Percentiles rank a stretch among this genome's conserved stretches.
phyloP scores from a whole-genome alignment of 2,888 invertebrate genomes.

The Alloplasta piceator region DNA sequence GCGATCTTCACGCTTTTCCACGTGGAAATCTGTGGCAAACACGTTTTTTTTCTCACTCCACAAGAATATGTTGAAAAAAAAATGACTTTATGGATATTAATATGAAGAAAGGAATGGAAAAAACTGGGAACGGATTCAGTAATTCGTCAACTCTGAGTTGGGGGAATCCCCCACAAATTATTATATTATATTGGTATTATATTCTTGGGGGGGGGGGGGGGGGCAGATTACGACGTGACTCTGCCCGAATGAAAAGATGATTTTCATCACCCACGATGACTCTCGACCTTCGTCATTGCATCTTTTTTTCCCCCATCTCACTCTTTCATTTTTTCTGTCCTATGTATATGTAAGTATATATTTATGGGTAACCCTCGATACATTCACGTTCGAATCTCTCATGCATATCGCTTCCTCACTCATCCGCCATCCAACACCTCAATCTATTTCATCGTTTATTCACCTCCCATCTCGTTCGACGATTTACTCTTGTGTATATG shows the following conservation, averaged over 20 bases:
- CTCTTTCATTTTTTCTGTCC: slow-evolving; percentile 24
- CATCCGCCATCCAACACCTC: slow-evolving; percentile 6
- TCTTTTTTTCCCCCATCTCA: slow-evolving; percentile 17
- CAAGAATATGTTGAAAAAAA: not conserved
- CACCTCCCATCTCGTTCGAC: slow-evolving; percentile 41
- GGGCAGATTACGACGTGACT: slow-evolving; percentile 54
- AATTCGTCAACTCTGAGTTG: slow-evolving; percentile 47
- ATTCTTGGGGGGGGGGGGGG: slow-evolving; percentile 15
- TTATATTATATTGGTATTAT: slow-evolving; percentile 11
- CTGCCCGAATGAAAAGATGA: slow-evolving; percentile 48
- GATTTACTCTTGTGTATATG: slow-evolving; percentile 58
- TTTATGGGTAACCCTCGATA: slow-evolving; percentile 29
- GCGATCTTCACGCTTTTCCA: slow-evolving; percentile 44
- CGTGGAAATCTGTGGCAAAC: slow-evolving; percentile 29
- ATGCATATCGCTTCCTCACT: slow-evolving; percentile 3
- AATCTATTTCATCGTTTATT: slow-evolving; percentile 57
- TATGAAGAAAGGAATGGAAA: slow-evolving; percentile 2
- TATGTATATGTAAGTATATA: not conserved
- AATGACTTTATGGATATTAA: slow-evolving; percentile 19
- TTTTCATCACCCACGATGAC: slow-evolving; percentile 65
- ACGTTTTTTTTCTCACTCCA: not conserved
- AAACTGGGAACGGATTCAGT: slow-evolving; percentile 43
- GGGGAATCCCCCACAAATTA: slow-evolving; percentile 19
- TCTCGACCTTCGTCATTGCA: slow-evolving; percentile 38
- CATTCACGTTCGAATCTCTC: slow-evolving; percentile 15